These are phyloP conservation scores for Callosobruchus maculatus DNA, from an alignment of 2,888 invertebrate species.

Conservation along the genomic window DNA sequence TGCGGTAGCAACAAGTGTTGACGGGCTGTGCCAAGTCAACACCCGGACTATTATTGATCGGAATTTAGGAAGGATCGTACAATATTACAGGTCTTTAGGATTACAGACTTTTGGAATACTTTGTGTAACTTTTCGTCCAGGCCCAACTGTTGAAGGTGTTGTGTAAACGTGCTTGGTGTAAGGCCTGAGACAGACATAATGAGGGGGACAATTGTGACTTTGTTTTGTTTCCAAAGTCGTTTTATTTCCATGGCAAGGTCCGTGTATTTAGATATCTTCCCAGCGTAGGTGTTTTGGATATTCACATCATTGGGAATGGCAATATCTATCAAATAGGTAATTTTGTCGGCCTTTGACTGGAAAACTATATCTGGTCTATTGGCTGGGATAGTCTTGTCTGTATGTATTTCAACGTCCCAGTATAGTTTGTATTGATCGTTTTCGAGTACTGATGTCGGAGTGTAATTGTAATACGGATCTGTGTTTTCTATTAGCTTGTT, in stretches of 20 bases:
- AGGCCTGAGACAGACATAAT: neutral
- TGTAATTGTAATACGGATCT: conserved; percentile 4
- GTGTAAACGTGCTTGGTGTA: neutral
- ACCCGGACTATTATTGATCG: no score
- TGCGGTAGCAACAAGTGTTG: neutral
- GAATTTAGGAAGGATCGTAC: neutral
- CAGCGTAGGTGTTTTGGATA: neutral
- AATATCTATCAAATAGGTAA: neutral
- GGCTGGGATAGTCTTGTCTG: neutral
- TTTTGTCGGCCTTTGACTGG: neutral
- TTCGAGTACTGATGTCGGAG: neutral
- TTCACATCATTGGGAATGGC: neutral
- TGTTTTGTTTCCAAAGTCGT: neutral
- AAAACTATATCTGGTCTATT: conserved; percentile 3
- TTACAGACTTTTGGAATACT: neutral
- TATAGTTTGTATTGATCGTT: conserved; percentile 2
- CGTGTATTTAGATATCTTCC: neutral
- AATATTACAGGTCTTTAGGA: neutral
- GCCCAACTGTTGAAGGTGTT: neutral
- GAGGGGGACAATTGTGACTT: neutral
- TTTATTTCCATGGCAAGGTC: neutral
- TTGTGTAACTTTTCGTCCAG: neutral
- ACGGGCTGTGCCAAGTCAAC: no score
- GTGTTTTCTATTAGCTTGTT: neutral
- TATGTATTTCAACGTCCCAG: conserved; percentile 1